Evolutionary conservation across 2,888 invertebrate genomes (phyloP).

Genomic region (Antitype chi): DNA sequence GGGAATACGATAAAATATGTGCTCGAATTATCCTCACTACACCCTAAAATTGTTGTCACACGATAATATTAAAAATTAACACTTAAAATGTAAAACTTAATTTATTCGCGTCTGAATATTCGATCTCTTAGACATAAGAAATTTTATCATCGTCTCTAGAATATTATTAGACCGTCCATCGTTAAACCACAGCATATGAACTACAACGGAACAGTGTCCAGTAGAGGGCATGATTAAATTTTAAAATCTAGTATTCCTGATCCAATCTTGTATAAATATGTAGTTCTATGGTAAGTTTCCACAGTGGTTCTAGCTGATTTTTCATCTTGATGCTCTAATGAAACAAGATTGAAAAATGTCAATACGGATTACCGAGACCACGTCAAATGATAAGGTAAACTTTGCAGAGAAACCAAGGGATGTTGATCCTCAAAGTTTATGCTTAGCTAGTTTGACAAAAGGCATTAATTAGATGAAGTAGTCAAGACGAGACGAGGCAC

Average conservation of each 20-base stretch:
- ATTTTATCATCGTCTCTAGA: slow-evolving; percentile 66
- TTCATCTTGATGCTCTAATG: slow-evolving; percentile 79
- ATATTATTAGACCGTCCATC: slow-evolving; percentile 82
- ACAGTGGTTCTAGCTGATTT: slow-evolving; percentile 84
- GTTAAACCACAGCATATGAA: slow-evolving; percentile 63
- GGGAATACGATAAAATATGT: slow-evolving; percentile 47
- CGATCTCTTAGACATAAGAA: slow-evolving; percentile 78
- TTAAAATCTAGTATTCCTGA: slow-evolving; percentile 84
- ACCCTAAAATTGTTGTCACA: slow-evolving; percentile 33
- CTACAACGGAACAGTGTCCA: slow-evolving; percentile 78
- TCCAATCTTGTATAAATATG: slow-evolving; percentile 86
- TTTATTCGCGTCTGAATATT: slow-evolving; percentile 67
- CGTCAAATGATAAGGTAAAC: slow-evolving; percentile 77
- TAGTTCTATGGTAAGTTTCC: slow-evolving; percentile 84
- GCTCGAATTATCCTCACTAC: slow-evolving; percentile 39
- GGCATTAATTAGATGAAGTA: slow-evolving; percentile 75
- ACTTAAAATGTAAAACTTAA: slow-evolving; percentile 55
- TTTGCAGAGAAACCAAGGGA: slow-evolving; percentile 76
- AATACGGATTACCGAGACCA: slow-evolving; percentile 68
- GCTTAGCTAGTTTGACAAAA: slow-evolving; percentile 76
- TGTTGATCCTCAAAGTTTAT: slow-evolving; percentile 78
- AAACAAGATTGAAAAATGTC: slow-evolving; percentile 75
- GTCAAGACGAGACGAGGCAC: slow-evolving; percentile 63
- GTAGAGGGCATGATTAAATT: slow-evolving; percentile 79
- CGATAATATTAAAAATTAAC: slow-evolving; percentile 43